Conservation (phyloP, 2,113 vertebrate genomes). For the Equus quagga region DNA sequence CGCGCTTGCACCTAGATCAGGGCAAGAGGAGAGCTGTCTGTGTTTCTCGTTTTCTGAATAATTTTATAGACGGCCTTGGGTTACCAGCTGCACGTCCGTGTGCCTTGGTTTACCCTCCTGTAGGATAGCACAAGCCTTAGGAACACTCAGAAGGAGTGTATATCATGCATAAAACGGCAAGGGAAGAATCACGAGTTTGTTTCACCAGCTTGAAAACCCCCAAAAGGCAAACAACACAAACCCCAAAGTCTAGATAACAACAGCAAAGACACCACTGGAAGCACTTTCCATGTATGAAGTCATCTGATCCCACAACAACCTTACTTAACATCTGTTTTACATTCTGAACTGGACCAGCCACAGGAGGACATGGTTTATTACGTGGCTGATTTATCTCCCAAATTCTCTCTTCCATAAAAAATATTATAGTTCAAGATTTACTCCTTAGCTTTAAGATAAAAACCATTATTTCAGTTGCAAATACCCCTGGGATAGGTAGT, state of each 20-base stretch:
- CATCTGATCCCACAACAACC: neutral
- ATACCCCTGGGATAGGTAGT: neutral
- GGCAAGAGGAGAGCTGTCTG: neutral
- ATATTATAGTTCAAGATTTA: slow-evolving; percentile 23
- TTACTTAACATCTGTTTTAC: neutral
- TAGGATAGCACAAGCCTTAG: neutral
- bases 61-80: neutral
- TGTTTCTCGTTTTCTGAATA: neutral
- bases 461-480: slow-evolving; percentile 33
- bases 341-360: neutral
- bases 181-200: neutral
- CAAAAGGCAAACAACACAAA: slow-evolving; percentile 18
- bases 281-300: neutral
- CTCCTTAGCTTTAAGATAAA: slow-evolving; percentile 41
- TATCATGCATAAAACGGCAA: neutral
- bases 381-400: neutral
- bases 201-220: neutral
- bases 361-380: neutral
- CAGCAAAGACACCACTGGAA: neutral
- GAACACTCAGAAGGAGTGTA: neutral
- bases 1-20: neutral
- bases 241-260: neutral
- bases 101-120: neutral
- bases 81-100: neutral
- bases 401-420: slow-evolving; percentile 4